Base-by-base conservation (phyloP, 2,888 invertebrate genomes). In the Andrena flavipes region DNA sequence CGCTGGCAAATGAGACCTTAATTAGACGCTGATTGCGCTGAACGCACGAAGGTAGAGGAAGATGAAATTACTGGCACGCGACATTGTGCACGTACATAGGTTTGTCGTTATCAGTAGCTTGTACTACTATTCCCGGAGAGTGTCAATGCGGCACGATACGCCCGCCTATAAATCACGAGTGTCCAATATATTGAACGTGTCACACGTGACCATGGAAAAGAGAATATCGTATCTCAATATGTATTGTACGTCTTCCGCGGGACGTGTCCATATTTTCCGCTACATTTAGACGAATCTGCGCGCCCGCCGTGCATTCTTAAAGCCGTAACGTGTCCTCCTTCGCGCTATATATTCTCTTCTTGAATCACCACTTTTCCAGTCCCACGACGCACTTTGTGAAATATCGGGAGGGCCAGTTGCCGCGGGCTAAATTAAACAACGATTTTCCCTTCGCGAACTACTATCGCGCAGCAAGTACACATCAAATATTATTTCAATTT, bases 191-290 rank as follows among this genome's bases (percentile, higher is more conserved):
- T 60, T 49, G 67, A 68, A 75, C 33, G 74, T 42, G 54, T 72
- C 78, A 74, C 67, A 33, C 62, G 51, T 62, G 65, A 48, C 63
- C 62, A 48, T 76, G 67, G 64, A 65, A 84, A 80, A 84, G 71
- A 84, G 42, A 80, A 76, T 33, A 69, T 30, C 64, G 65, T 56
- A 72, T 73, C 29, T 84, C 64, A 26, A 59, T 48, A 51, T 60
- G 49, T 78, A 54, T 42, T 29, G 56, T 62, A 72, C 65, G 65
- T 65, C 30, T 72, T 49, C 68, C 59, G 13, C 29, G 48, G 30
- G 35, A 74, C 76, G 69, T 59, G 51, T 29, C 42, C 60, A 54
- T 71, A 72, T 72, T 64, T 65, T 68, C 59, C 42, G 42, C 26
- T 48, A 79, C 72, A 26, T 69, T 49, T 20, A 59, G 62, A 33